Evolutionary conservation across 1,140 invertebrate species (phyloP), one percentile per base, ranked within the genome.

Genomic region (Mamestra configurata): DNA sequence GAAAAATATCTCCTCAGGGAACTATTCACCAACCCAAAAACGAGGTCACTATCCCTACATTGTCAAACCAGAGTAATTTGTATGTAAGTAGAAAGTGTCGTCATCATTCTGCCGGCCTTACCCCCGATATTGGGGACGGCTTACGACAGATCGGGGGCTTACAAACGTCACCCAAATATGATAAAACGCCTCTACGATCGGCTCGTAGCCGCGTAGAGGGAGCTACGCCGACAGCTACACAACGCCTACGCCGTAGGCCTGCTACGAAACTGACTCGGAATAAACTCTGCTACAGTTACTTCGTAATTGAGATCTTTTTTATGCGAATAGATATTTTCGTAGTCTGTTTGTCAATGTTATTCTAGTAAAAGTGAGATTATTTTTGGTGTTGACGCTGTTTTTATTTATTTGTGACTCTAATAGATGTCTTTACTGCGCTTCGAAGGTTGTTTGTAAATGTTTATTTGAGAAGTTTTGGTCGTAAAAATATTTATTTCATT

Each of bases 51-150:
- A 46, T 70, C 40, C 66, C 66, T 70, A 46, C 66, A 70, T 70
- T 70, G 66, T 70, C 40, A 46, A 70, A 70, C 37, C 66, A 70
- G 66, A 70, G 66, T 70, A 49, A 70, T 70, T 70, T 70, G 66
- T 70, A 70, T 70, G 66, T 70, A 70, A 70, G 37, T 49, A 43
- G 66, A 70, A 70, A 70, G 49, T 70, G 40, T 49, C 40, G 22
- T 70, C 66, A 70, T 70, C 66, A 49, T 70, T 70, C 66, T 70
- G 49, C 37, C 37, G 66, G 49, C 66, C 40, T 70, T 49, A 70
- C 40, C 40, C 43, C 66, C 40, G 7, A 70, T 70, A 49, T 70
- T 6, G 40, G 66, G 40, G 20, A 49, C 40, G 66, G 66, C 66
- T 70, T 70, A 70, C 66, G 66, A 70, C 66, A 46, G 66, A 49